Evolutionary conservation across 2,113 vertebrate genomes (phyloP).

Genomic region (Rhinolophus ferrumequinum): DNA sequence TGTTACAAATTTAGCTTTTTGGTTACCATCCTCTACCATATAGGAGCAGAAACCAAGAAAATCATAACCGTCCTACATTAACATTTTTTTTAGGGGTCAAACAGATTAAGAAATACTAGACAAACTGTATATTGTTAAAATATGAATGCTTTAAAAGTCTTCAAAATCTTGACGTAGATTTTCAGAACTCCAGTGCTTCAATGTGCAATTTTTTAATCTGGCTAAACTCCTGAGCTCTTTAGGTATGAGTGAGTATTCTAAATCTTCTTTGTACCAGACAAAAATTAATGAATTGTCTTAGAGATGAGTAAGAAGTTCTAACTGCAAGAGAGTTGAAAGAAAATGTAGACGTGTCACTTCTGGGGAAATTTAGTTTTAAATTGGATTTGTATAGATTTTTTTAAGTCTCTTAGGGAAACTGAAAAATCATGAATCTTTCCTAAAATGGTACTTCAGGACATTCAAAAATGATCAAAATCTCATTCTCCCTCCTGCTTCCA

Average conservation of each 20-base stretch:
- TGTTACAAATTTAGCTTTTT: slow-evolving; percentile 58
- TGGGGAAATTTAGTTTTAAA: slow-evolving; percentile 51
- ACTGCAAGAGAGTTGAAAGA: slow-evolving; percentile 43
- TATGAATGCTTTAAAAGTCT: slow-evolving; percentile 5
- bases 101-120: slow-evolving; percentile 31
- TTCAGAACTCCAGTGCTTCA: slow-evolving; percentile 24
- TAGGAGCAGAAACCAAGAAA: slow-evolving; percentile 24
- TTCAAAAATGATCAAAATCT: slow-evolving; percentile 48
- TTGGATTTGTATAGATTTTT: neutral
- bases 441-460: slow-evolving; percentile 13
- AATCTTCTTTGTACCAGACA: slow-evolving; percentile 47
- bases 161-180: neutral
- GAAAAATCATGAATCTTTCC: slow-evolving; percentile 34
- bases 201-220: neutral
- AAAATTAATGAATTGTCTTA: slow-evolving; percentile 61
- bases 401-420: neutral
- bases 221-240: slow-evolving; percentile 45
- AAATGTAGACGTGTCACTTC: slow-evolving; percentile 48
- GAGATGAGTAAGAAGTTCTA: slow-evolving; percentile 49
- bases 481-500: slow-evolving; percentile 1
- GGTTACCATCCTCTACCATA: slow-evolving; percentile 50
- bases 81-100: neutral
- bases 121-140: neutral
- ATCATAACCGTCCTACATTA: neutral
- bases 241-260: neutral